Conservation (phyloP, 2,797 vertebrate species). For the Sparidentex hasta region DNA sequence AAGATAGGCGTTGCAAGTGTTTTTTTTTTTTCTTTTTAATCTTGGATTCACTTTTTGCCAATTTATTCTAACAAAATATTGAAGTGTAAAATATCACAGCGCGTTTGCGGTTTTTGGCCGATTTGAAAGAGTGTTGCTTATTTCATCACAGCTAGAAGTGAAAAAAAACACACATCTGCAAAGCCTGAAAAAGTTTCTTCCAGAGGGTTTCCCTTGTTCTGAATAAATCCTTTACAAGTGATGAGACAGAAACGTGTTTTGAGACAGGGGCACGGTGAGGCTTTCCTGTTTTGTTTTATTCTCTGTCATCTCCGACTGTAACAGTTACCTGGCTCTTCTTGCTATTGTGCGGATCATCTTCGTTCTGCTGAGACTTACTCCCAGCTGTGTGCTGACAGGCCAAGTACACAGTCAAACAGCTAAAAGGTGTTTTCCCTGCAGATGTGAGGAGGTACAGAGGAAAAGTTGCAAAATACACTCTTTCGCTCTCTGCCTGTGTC, state of each 20-base stretch:
- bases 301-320: conserved; percentile 18
- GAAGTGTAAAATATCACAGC: conserved; percentile 28
- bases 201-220: conserved; percentile 8
- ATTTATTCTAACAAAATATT: conserved; percentile 44
- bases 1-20: conserved; percentile 39
- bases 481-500: conserved; percentile 42
- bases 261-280: neutral
- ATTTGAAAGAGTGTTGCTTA: conserved; percentile 5
- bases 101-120: conserved; percentile 28
- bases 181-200: neutral
- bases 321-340: conserved; percentile 19
- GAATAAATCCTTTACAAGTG: neutral
- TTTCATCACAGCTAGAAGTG: conserved; percentile 24
- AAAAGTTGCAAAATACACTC: conserved; percentile 33
- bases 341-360: conserved; percentile 8
- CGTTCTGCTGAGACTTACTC: conserved; percentile 32
- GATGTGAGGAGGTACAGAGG: conserved; percentile 14
- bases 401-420: conserved; percentile 37
- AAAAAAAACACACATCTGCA: conserved; percentile 20
- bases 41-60: conserved; percentile 30
- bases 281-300: conserved; percentile 15
- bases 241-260: conserved; percentile 5
- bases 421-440: conserved; percentile 48
- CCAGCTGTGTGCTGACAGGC: conserved; percentile 37
- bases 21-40: conserved; percentile 13